Conservation (phyloP, 2,113 vertebrate species). For the Burhinus oedicnemus region DNA sequence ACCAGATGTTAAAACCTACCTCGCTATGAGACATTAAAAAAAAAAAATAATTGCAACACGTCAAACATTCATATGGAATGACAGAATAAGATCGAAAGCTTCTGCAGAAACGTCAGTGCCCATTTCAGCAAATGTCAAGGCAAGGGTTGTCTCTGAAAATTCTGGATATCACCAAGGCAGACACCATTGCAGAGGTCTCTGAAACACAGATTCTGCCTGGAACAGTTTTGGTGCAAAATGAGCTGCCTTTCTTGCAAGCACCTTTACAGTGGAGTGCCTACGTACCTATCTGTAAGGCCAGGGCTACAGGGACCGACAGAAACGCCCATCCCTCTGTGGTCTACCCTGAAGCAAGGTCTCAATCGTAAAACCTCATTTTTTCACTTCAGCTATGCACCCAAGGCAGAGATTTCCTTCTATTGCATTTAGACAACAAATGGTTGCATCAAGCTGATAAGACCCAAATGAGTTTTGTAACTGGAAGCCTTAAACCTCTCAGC, state of each 20-base stretch:
- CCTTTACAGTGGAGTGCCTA: not conserved
- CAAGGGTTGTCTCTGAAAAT: not conserved
- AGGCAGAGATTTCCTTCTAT: not conserved
- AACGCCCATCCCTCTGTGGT: not conserved
- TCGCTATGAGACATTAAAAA: not conserved
- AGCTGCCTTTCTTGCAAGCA: not conserved
- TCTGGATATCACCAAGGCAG: not conserved
- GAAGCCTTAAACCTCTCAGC: not conserved
- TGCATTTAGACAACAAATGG: not conserved
- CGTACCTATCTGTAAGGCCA: not conserved
- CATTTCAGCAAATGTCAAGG: not conserved
- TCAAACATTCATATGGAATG: not conserved
- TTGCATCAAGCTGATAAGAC: not conserved
- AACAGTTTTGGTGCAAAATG: not conserved
- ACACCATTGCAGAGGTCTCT: not conserved
- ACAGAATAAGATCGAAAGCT: not conserved
- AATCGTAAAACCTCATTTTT: not conserved
- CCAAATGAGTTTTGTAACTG: not conserved
- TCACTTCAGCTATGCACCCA: not conserved
- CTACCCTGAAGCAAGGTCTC: not conserved
- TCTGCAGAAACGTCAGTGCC: not conserved
- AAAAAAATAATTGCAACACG: not conserved
- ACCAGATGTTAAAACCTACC: not conserved
- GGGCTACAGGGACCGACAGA: not conserved
- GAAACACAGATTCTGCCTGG: not conserved